Evolutionary conservation across 2,888 invertebrate species (phyloP), one percentile per base, ranked within the genome.

Genomic region (Cephus sareptanus): DNA sequence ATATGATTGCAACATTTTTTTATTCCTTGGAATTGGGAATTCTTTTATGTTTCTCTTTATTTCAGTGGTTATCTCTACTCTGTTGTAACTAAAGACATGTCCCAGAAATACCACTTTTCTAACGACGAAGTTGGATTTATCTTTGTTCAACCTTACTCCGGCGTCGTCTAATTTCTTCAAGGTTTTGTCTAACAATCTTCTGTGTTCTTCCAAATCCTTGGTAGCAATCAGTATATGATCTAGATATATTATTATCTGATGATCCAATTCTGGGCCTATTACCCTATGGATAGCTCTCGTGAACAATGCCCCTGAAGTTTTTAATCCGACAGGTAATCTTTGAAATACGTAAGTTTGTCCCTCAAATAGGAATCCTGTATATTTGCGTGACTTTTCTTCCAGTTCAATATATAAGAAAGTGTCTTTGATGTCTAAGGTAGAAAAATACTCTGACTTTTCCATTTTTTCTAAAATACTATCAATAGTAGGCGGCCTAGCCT

Each of bases 321-420:
- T 77, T 56, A 73, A n/a, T 40, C 82, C 83, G 71, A 84, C 84
- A 1, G 81, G 83, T 23, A 84, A 30, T 6, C 56, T 76, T 1
- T 34, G 33, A 56, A 73, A 74, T 3, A 77, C 77, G 12, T 77
- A 77, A n/a, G 74, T 74, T 11, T 77, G 77, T 23, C 73, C 33
- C 23, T 33, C 12, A 40, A 74, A 77, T 1, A 30, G 77, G 34
- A 77, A 77, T 12, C 77, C 74, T 12, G 74, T 73, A 31, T 74
- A 77, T 30, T 77, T 74, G 4, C 74, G n/a, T 9, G 34, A 69
- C 30, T 73, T 34, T 30, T 35, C 12, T 11, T 73, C 73, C 15
- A 77, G 31, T 34, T 34, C 2, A 15, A 77, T 69, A 31, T 77
- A 56, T 11, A 56, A 34, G 68, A 56, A 77, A 11, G 77, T 73